Evolutionary conservation across 1,140 invertebrate species (phyloP).

Genomic region (Orchestia grillus): DNA sequence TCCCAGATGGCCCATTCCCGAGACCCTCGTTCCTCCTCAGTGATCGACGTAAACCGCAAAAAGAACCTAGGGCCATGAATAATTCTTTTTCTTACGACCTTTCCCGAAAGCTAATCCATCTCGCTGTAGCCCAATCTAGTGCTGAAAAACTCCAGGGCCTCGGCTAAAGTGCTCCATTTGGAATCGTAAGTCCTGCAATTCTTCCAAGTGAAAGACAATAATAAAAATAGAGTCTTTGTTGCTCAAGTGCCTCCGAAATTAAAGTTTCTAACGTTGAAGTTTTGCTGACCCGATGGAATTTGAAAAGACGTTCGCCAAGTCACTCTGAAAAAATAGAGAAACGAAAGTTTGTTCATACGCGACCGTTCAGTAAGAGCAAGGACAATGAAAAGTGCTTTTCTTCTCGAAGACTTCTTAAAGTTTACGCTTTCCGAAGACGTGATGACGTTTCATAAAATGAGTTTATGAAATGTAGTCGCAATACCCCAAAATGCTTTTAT

Average conservation of each 20-base stretch:
- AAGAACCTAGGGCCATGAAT: background rate
- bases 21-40: background rate
- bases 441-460: background rate
- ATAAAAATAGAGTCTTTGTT: conserved; percentile 1
- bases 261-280: background rate
- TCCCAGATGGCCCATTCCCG: conserved; percentile 8
- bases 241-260: background rate
- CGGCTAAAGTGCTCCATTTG: background rate
- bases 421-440: background rate
- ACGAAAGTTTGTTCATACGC: background rate
- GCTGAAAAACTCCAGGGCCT: background rate
- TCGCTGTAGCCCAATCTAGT: background rate
- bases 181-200: background rate
- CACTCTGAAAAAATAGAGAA: background rate
- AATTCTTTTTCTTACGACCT: conserved; percentile 31
- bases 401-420: background rate
- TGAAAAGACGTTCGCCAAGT: background rate
- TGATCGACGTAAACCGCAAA: background rate
- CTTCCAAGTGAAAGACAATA: background rate
- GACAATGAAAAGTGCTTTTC: background rate
- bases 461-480: background rate
- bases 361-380: background rate
- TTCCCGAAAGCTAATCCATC: conserved; percentile 39
- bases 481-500: background rate
- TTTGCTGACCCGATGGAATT: background rate